Conservation (phyloP, 1,140 invertebrate species). For the Lepidurus apus region DNA sequence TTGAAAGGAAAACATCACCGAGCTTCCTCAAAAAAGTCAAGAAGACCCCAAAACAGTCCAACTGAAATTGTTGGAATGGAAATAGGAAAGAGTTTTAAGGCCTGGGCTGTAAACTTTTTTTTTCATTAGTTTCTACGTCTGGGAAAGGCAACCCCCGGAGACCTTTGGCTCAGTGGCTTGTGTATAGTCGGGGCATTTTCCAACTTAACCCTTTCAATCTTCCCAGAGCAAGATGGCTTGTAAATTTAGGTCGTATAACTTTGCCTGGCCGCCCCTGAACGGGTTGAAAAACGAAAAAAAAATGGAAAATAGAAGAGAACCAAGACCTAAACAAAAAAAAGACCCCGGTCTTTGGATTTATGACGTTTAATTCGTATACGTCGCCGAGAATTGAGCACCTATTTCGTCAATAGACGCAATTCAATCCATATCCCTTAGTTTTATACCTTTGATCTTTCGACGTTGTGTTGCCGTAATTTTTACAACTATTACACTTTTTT, state of each 20-base stretch:
- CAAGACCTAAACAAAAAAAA: not conserved
- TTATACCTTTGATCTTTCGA: no score
- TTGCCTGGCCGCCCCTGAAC: not conserved
- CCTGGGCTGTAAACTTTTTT: not conserved
- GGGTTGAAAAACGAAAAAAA: not conserved
- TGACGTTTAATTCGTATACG: not conserved
- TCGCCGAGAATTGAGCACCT: not conserved
- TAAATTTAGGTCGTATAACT: conserved; percentile 12
- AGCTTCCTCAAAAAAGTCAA: not conserved
- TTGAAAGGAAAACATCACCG: not conserved
- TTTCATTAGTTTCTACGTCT: conserved; percentile 22
- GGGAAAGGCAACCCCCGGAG: not conserved
- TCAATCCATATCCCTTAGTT: no score
- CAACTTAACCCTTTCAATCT: conserved; percentile 19
- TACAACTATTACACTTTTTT: no score
- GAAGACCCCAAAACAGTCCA: not conserved
- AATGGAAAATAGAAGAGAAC: not conserved
- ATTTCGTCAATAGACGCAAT: not conserved
- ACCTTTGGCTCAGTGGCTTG: conserved; percentile 5
- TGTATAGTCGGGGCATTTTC: not conserved
- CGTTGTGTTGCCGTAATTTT: no score
- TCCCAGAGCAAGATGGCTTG: not conserved
- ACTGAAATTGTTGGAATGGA: not conserved
- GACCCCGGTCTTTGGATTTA: not conserved
- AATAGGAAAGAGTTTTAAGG: not conserved